Conservation (phyloP, 1,140 invertebrate species). For the Pseudomyrmex flavicornis region DNA sequence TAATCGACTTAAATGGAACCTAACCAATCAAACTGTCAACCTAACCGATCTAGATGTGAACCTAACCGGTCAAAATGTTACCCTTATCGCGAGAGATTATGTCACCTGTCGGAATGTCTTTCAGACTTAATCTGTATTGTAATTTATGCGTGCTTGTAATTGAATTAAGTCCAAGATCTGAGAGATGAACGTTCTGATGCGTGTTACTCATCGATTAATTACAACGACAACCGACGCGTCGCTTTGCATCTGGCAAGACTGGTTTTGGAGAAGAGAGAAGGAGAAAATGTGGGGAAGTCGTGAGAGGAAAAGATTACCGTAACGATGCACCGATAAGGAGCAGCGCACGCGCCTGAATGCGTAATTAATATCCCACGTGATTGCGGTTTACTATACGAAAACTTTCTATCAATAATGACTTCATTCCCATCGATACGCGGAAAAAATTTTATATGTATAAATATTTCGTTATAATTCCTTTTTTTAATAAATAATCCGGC, state of each 20-base stretch:
- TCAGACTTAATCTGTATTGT: slow-evolving; percentile 3
- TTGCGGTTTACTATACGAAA: slow-evolving; percentile 69
- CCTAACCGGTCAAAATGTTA: too few species aligned
- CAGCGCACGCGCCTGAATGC: slow-evolving; percentile 68
- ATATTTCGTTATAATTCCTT: too few species aligned
- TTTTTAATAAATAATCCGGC: too few species aligned
- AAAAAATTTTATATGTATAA: too few species aligned
- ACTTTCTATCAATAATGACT: slow-evolving; percentile 83
- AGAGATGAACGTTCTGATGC: background rate
- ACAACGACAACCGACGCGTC: slow-evolving; percentile 15
- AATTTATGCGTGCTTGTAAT: background rate
- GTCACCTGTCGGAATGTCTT: background rate
- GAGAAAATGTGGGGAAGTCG: slow-evolving; percentile 5
- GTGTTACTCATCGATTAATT: slow-evolving; percentile 55
- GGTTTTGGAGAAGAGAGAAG: slow-evolving; percentile 37
- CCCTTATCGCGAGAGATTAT: slow-evolving; percentile 30
- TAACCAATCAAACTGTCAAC: too few species aligned
- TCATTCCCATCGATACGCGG: slow-evolving; percentile 69
- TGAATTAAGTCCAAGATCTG: slow-evolving; percentile 9
- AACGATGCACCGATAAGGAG: slow-evolving; percentile 57
- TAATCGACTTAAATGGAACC: too few species aligned
- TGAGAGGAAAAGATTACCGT: slow-evolving; percentile 45
- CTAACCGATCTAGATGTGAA: too few species aligned
- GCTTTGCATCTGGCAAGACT: slow-evolving; percentile 40
- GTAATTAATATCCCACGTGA: slow-evolving; percentile 75